These are phyloP conservation scores for Macroramphosus scolopax DNA, from an alignment of 2,797 vertebrate genomes.

Conservation along the genomic window DNA sequence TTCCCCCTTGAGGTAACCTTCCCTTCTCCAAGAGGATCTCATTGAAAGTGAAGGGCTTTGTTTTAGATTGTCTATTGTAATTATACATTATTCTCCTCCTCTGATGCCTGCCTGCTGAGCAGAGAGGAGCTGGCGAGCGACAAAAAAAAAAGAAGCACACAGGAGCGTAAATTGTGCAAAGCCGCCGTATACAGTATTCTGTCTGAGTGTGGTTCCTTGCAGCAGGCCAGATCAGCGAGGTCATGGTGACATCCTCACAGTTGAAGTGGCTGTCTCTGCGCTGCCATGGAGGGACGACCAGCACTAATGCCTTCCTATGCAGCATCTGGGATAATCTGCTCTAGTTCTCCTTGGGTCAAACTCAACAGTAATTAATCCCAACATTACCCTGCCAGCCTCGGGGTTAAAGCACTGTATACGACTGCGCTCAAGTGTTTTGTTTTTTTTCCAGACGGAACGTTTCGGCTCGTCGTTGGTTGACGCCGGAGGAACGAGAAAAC, in stretches of 20 bases:
- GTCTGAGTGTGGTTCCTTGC: conserved; percentile 28
- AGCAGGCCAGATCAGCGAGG: conserved; percentile 39
- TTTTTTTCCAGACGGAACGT: conserved; percentile 27
- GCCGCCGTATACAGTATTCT: conserved; percentile 3
- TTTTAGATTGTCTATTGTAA: conserved; percentile 80
- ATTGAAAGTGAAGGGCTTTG: conserved; percentile 79
- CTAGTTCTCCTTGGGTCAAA: conserved; percentile 74
- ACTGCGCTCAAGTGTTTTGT: conserved; percentile 35
- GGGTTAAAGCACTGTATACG: conserved; percentile 49
- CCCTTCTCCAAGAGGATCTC: conserved; percentile 67
- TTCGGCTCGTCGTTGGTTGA: conserved; percentile 19
- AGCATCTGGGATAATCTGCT: conserved; percentile 77
- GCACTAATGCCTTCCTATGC: conserved; percentile 64
- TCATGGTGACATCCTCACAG: conserved; percentile 43
- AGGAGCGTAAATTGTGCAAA: neutral
- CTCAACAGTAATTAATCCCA: conserved; percentile 77
- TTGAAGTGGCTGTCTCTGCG: conserved; percentile 45
- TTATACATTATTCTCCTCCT: conserved; percentile 73
- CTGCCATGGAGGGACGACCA: conserved; percentile 39
- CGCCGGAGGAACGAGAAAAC: conserved; percentile 3
- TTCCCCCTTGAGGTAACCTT: conserved; percentile 84
- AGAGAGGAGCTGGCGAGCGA: conserved; percentile 25
- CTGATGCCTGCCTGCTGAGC: conserved; percentile 57
- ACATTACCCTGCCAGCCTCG: conserved; percentile 56
- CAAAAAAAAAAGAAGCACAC: neutral